Evolutionary conservation across 2,797 vertebrate species (phyloP).

Genomic region (Cossypha heuglini): DNA sequence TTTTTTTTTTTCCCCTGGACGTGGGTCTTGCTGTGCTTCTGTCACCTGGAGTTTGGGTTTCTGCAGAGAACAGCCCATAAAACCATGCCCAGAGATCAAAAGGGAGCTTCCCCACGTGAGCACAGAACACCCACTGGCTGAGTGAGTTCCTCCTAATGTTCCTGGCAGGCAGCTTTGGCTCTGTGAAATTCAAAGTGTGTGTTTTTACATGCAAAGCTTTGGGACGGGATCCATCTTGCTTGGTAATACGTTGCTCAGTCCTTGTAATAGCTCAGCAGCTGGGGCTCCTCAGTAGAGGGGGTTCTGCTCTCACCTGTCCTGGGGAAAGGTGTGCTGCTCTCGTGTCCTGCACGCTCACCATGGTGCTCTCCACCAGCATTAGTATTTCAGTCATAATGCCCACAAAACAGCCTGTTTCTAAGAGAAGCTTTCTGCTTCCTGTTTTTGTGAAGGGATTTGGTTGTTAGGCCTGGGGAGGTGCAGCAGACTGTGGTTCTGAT

Average conservation of each 20-base stretch:
- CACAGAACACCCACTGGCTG: not conserved
- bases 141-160: not conserved
- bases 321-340: not conserved
- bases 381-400: not conserved
- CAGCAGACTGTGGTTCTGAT: not conserved
- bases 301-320: not conserved
- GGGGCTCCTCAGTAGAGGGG: not conserved
- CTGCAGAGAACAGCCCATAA: not conserved
- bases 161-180: not conserved
- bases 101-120: not conserved
- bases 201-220: not conserved
- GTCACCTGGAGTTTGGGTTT: not conserved
- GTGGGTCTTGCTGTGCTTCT: not conserved
- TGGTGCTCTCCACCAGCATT: not conserved
- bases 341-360: rapidly evolving
- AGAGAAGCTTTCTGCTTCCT: slow-evolving; percentile 16
- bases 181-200: not conserved
- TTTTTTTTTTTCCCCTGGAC: not conserved
- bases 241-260: rapidly evolving
- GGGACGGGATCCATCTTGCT: not conserved
- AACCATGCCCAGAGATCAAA: not conserved
- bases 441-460: slow-evolving; percentile 8
- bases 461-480: not conserved
- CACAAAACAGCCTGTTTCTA: not conserved
- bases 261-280: not conserved